Evolutionary conservation across 2,888 invertebrate species (phyloP).

Genomic region (Ganaspis brasiliensis): DNA sequence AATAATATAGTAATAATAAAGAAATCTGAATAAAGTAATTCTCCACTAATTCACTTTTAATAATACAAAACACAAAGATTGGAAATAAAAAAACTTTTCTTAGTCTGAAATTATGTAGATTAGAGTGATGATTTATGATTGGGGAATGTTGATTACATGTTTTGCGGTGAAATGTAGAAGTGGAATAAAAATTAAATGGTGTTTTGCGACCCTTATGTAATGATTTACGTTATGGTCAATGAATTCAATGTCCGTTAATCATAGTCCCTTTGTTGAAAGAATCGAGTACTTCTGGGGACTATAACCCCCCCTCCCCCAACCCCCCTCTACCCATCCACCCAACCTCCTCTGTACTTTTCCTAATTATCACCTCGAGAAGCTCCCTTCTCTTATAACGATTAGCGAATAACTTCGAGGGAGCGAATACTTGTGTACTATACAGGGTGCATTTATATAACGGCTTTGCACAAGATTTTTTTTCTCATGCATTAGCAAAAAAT

Average conservation of each 20-base stretch:
- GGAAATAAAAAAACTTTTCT: no score
- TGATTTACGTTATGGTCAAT: slow-evolving; percentile 38
- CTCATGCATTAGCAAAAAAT: slow-evolving; percentile 19
- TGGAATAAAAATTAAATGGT: slow-evolving; percentile 32
- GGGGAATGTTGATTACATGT: neutral
- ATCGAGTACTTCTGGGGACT: slow-evolving; percentile 26
- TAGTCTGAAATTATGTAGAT: neutral
- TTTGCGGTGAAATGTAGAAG: neutral
- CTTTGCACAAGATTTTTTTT: slow-evolving; percentile 33
- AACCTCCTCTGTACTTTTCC: slow-evolving; percentile 12
- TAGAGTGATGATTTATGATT: neutral
- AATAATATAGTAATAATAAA: no score
- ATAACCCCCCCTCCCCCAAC: neutral
- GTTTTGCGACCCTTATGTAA: slow-evolving; percentile 23
- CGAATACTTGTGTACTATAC: neutral
- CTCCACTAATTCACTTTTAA: no score
- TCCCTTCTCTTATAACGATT: slow-evolving; percentile 30
- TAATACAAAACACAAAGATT: no score
- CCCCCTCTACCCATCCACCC: no score
- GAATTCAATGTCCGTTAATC: slow-evolving; percentile 37
- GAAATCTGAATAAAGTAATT: no score
- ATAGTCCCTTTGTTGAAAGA: slow-evolving; percentile 35
- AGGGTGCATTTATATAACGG: slow-evolving; percentile 39
- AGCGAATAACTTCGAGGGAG: slow-evolving; percentile 29
- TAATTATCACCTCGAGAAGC: slow-evolving; percentile 38